These are phyloP conservation scores for Sweltsa coloradensis DNA, from an alignment of 1,140 invertebrate genomes.

Conservation along the genomic window DNA sequence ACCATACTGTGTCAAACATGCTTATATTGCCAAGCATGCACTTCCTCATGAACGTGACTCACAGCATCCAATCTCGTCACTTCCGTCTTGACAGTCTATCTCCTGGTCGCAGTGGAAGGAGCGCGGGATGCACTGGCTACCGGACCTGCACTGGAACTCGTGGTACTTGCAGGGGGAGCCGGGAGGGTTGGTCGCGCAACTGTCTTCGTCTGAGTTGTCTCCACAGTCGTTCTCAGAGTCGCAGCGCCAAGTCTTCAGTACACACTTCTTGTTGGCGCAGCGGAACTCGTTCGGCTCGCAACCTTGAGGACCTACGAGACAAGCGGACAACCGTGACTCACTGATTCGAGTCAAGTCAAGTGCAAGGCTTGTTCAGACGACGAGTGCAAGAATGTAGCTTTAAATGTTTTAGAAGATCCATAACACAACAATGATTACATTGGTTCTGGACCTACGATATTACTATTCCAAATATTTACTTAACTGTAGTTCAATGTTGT, in stretches of 20 bases:
- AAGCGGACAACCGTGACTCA: background rate
- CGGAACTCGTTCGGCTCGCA: conserved; percentile 92
- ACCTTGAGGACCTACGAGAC: conserved; percentile 35
- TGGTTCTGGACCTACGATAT: too few relatives aligned
- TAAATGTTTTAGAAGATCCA: background rate
- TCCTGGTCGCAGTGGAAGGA: conserved; percentile 88
- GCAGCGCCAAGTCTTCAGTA: conserved; percentile 86
- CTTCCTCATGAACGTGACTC: conserved; percentile 39
- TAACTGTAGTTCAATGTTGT: too few relatives aligned
- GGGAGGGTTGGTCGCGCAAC: conserved; percentile 41
- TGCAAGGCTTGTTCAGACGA: background rate
- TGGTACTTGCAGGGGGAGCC: conserved; percentile 55
- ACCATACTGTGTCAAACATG: too few relatives aligned
- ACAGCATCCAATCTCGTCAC: conserved; percentile 88
- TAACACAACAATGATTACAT: background rate
- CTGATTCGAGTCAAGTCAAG: background rate
- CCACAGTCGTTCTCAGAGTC: conserved; percentile 87
- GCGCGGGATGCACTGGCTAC: conserved; percentile 82
- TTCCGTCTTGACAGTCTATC: conserved; percentile 75
- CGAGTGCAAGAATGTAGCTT: background rate
- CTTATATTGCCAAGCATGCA: too few relatives aligned
- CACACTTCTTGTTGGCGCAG: conserved; percentile 77
- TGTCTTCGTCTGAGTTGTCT: conserved; percentile 72
- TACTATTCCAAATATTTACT: too few relatives aligned
- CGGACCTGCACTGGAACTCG: conserved; percentile 69